Percentiles rank a stretch among this genome's conserved stretches.
phyloP scores from a whole-genome alignment of 92 coral and sea anemone species.

The Epizoanthus fatuus region DNA sequence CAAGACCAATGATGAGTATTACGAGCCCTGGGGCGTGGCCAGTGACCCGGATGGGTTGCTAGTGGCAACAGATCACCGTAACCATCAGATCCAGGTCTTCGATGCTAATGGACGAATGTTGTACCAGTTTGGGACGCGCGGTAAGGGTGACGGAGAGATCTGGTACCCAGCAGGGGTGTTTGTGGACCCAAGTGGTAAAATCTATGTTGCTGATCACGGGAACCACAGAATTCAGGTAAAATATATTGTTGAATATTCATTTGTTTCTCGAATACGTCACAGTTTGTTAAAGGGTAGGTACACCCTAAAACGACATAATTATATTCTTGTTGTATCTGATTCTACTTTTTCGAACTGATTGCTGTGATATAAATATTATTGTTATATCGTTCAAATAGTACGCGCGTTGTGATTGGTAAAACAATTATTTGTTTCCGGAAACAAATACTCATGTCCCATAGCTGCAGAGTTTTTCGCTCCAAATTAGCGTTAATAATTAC shows the following conservation, averaged over 20 bases:
- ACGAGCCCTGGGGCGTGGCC: slow-evolving; percentile 92
- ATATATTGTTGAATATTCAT: neutral
- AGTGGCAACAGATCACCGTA: slow-evolving; percentile 85
- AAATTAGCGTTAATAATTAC: too few relatives aligned
- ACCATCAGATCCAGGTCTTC: slow-evolving; percentile 83
- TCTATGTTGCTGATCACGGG: slow-evolving; percentile 90
- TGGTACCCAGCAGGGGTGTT: slow-evolving; percentile 96
- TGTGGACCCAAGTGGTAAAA: slow-evolving; percentile 64
- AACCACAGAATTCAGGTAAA: slow-evolving; percentile 87
- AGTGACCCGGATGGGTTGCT: slow-evolving; percentile 76
- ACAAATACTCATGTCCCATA: too few relatives aligned
- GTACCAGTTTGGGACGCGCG: slow-evolving; percentile 88
- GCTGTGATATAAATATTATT: too few relatives aligned
- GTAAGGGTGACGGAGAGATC: slow-evolving; percentile 89
- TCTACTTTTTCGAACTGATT: too few relatives aligned
- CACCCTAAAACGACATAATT: too few relatives aligned
- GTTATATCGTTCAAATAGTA: too few relatives aligned
- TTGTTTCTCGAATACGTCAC: too few relatives aligned
- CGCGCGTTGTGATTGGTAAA: too few relatives aligned
- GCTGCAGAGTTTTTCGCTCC: too few relatives aligned
- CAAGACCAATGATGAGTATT: slow-evolving; percentile 70
- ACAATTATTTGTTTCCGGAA: too few relatives aligned
- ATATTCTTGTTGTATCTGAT: too few relatives aligned
- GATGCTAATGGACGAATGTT: slow-evolving; percentile 74
- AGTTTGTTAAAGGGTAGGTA: too few relatives aligned